Evolutionary conservation across 1,140 invertebrate genomes (phyloP).

Genomic region (Procambarus clarkii): DNA sequence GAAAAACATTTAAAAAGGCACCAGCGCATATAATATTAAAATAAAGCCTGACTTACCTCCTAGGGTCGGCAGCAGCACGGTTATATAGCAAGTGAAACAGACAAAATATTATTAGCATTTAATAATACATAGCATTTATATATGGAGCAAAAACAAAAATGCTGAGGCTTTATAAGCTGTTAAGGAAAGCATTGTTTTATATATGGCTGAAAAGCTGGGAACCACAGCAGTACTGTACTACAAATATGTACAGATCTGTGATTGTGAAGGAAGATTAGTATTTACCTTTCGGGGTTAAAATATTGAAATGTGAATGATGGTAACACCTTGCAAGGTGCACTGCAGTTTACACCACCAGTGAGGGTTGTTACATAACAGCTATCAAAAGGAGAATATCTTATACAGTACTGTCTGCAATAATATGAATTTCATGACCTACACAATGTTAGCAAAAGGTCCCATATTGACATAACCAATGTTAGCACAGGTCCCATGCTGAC

Average conservation of each 20-base stretch:
- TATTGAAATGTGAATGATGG: background rate
- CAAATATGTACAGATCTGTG: background rate
- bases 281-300: background rate
- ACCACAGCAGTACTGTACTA: background rate
- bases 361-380: background rate
- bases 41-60: constrained; percentile 62
- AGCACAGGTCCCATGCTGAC: background rate
- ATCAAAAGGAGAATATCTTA: too few species aligned
- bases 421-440: too few species aligned
- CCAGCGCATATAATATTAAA: background rate
- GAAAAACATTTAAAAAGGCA: background rate
- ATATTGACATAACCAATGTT: background rate
- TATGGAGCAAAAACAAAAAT: constrained; percentile 6
- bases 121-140: constrained; percentile 24
- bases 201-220: background rate
- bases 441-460: too few species aligned
- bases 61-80: constrained; percentile 38
- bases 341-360: background rate
- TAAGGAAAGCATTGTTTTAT: background rate
- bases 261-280: background rate
- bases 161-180: constrained; percentile 1
- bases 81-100: constrained; percentile 52
- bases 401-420: too few species aligned
- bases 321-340: background rate
- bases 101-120: constrained; percentile 58